A percentile compares a stretch with the other conserved stretches of the same genome.
Conservation (phyloP, 2,797 vertebrate species). For the Gambusia yucatana region DNA sequence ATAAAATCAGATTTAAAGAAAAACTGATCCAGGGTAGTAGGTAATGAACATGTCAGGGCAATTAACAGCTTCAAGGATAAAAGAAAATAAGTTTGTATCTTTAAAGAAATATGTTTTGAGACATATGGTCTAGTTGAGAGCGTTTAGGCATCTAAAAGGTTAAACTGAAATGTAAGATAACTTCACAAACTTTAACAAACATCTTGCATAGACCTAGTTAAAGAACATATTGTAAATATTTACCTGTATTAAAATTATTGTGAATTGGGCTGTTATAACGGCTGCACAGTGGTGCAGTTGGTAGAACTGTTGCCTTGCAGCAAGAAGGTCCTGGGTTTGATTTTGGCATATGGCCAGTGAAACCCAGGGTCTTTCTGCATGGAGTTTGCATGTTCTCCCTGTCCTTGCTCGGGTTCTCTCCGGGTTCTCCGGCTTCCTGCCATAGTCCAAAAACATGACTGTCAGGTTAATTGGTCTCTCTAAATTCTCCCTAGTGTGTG, state of each 20-base stretch:
- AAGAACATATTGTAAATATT: neutral
- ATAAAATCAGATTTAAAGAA: slow-evolving; percentile 5
- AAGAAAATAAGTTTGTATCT: slow-evolving; percentile 15
- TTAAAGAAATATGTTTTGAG: neutral
- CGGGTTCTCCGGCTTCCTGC: too few species aligned
- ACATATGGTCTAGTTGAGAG: slow-evolving; percentile 2
- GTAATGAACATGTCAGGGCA: neutral
- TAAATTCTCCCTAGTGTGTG: too few species aligned
- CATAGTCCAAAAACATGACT: too few species aligned
- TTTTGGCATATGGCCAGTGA: too few species aligned
- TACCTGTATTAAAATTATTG: neutral
- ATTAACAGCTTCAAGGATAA: slow-evolving; percentile 17
- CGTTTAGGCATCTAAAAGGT: neutral
- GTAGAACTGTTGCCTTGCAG: too few species aligned
- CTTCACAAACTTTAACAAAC: neutral
- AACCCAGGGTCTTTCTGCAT: too few species aligned
- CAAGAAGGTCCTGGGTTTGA: too few species aligned
- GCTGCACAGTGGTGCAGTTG: too few species aligned
- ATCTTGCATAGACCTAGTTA: neutral
- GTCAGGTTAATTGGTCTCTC: too few species aligned
- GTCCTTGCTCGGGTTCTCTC: too few species aligned
- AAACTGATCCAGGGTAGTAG: slow-evolving; percentile 26
- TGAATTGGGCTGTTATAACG: neutral
- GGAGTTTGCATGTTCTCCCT: too few species aligned
- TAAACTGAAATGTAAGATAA: neutral